A percentile compares a stretch with the other conserved stretches of the same genome.
Conservation (phyloP, 2,888 invertebrate genomes). For the Glaucopsyche alexis region DNA sequence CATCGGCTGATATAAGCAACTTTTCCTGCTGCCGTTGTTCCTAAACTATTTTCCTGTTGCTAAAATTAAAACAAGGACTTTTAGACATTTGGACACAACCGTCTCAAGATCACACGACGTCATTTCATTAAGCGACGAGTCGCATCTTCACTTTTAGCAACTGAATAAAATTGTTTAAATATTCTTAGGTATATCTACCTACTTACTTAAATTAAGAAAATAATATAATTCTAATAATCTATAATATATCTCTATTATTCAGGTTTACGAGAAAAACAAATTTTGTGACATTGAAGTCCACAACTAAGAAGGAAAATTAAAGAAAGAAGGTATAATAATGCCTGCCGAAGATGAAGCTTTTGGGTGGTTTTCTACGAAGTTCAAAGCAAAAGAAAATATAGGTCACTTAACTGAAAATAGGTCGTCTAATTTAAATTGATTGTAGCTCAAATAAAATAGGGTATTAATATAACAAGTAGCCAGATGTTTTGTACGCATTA, state of each 20-base stretch:
- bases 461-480: conserved; percentile 39
- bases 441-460: conserved; percentile 43
- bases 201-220: too few relatives aligned
- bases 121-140: conserved; percentile 3
- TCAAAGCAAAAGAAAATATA: conserved; percentile 58
- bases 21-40: background rate
- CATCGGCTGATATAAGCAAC: background rate
- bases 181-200: conserved; percentile 35
- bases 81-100: background rate
- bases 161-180: background rate
- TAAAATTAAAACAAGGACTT: conserved; percentile 23
- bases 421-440: conserved; percentile 38
- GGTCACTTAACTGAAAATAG: conserved; percentile 57
- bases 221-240: too few relatives aligned
- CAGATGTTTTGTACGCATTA: conserved; percentile 33
- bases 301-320: too few relatives aligned
- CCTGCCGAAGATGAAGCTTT: conserved; percentile 48
- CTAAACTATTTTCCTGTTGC: conserved; percentile 3
- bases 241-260: too few relatives aligned
- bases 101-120: conserved; percentile 8
- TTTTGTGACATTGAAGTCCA: too few relatives aligned
- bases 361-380: conserved; percentile 66
- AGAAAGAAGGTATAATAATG: too few relatives aligned
- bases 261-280: too few relatives aligned
- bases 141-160: background rate